Conservation (phyloP, 2,797 vertebrate genomes). For the Ctenopoma multispine region DNA sequence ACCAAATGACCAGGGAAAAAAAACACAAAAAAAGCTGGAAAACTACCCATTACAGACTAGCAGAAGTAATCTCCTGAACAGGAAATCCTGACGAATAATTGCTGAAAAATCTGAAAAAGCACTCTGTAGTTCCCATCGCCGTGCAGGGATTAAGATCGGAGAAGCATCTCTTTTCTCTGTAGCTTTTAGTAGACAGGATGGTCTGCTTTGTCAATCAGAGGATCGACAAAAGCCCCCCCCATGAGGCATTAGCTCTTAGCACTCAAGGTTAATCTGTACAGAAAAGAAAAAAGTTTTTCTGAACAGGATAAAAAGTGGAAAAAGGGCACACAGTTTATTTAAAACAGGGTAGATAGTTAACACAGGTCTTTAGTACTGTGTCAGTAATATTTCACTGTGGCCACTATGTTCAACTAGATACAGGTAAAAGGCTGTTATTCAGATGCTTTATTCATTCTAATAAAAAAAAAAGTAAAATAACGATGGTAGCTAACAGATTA, state of each 20-base stretch:
- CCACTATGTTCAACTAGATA: conserved; percentile 13
- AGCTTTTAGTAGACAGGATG: conserved; percentile 23
- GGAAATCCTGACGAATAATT: conserved; percentile 32
- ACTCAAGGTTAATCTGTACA: conserved; percentile 10
- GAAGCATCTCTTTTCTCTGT: neutral
- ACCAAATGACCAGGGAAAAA: neutral
- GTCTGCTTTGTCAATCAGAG: conserved; percentile 30
- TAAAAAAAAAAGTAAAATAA: neutral
- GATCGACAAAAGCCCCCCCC: conserved; percentile 17
- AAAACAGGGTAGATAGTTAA: conserved; percentile 20
- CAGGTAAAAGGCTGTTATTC: conserved; percentile 11
- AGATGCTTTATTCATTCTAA: conserved; percentile 16
- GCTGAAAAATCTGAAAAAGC: conserved; percentile 10
- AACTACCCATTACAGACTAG: conserved; percentile 12
- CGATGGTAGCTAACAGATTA: conserved; percentile 6
- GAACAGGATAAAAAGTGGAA: neutral
- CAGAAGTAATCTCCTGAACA: conserved; percentile 27
- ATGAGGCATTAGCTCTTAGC: conserved; percentile 1
- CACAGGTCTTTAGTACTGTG: neutral
- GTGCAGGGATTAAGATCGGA: conserved; percentile 18
- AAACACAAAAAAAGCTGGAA: conserved; percentile 9
- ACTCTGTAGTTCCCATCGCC: conserved; percentile 15
- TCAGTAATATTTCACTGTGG: conserved; percentile 23
- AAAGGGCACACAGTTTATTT: conserved; percentile 13
- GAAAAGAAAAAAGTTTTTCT: conserved; percentile 14